phyloP scores from a whole-genome alignment of 1,140 invertebrate species.

The Cydia amplana region DNA sequence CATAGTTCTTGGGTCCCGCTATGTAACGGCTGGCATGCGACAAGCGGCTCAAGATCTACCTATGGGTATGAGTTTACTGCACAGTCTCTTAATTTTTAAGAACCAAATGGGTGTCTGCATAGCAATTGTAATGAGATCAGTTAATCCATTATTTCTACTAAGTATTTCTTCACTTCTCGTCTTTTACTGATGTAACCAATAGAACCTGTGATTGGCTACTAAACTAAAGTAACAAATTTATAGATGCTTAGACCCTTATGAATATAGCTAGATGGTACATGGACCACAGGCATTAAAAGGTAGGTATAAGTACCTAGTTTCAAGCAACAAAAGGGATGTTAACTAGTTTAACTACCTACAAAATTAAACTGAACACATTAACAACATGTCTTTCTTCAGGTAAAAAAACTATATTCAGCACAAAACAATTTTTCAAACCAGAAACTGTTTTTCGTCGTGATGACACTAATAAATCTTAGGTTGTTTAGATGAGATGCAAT shows the following conservation, averaged over 20 bases:
- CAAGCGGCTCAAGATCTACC: slow-evolving; percentile 1
- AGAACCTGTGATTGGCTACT: too few species aligned
- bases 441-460: too few species aligned
- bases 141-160: too few species aligned
- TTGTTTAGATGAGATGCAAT: slow-evolving; percentile 5
- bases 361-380: neutral
- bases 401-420: neutral
- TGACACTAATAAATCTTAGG: neutral
- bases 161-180: too few species aligned
- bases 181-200: too few species aligned
- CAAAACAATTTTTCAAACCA: neutral
- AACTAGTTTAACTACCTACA: too few species aligned
- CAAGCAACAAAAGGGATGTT: too few species aligned
- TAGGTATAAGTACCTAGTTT: too few species aligned
- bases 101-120: neutral
- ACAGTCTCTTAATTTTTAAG: neutral
- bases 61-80: neutral
- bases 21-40: slow-evolving; percentile 23
- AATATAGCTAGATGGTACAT: too few species aligned
- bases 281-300: too few species aligned
- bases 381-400: neutral
- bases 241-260: too few species aligned
- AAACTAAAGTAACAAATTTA: too few species aligned
- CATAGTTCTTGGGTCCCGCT: slow-evolving; percentile 19
- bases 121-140: neutral